Evolutionary conservation across 2,888 invertebrate genomes (phyloP), one percentile per base, ranked within the genome.

Genomic region (Argyra leucocephala): DNA sequence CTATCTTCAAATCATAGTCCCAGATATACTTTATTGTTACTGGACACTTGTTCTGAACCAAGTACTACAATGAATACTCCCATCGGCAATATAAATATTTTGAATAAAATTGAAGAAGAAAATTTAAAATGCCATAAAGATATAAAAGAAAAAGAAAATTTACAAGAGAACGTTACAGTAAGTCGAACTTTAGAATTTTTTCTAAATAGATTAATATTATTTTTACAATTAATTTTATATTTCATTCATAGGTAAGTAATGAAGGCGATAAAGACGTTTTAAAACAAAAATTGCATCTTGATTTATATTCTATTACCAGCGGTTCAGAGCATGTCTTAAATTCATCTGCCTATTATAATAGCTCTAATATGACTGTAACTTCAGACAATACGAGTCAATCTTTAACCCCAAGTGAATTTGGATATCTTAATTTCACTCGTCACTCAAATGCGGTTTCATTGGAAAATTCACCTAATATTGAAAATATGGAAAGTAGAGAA

Each of bases 371-470:
- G 63, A 78, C 80, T 36, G 71, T 70, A 48, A 72, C 73, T 21
- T 73, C 73, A 24, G 80, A 80, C 69, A 79, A 79, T 69, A 80
- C 80, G 75, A 80, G 80, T 75, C 80, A 80, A 69, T 80, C 80
- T 68, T 76, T 80, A 59, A 80, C 80, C 21, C 80, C 80, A 61
- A 80, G 80, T 68, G 80, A 80, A 69, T 80, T 74, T 70, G 78
- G 80, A 63, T 80, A 80, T 71, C 79, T 80, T 67, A 76, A 80
- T 67, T 69, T 80, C 62, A 80, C 80, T 68, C 75, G 79, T 0
- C 79, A 77, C 64, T 74, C 77, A n/a, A 78, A 77, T 68, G 75
- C 75, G 70, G 77, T 78, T 60, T 79, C 79, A 12, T 69, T 79
- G 58, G 80, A 79, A 22, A 76, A 74, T 63, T 80, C 80, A 22